A percentile compares a stretch with the other conserved stretches of the same genome.
Conservation (phyloP, 2,113 vertebrate species). For the Pituophis catenifer region DNA sequence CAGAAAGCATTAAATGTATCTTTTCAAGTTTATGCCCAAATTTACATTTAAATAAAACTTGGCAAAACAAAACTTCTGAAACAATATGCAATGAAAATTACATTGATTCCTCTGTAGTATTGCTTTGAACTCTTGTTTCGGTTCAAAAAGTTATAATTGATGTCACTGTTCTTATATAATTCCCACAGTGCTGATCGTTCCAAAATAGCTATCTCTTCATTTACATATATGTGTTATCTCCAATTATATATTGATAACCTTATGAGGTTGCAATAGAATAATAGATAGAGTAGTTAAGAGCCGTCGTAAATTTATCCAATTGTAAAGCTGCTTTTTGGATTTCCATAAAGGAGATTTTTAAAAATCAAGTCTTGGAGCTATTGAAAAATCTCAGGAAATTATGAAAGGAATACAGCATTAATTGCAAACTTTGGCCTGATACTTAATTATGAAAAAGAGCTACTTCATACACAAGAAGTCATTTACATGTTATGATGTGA, state of each 20-base stretch:
- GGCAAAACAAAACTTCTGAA: neutral
- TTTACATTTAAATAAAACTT: neutral
- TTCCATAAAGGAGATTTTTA: neutral
- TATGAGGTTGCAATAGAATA: neutral
- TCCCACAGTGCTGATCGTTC: neutral
- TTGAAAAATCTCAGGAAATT: neutral
- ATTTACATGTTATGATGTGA: neutral
- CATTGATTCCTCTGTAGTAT: neutral
- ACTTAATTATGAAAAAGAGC: neutral
- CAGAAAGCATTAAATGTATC: neutral
- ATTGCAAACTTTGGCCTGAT: neutral
- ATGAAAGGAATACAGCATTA: neutral
- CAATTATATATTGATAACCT: neutral
- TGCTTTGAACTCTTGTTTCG: neutral
- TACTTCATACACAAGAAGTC: neutral
- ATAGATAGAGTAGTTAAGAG: neutral
- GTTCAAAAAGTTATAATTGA: neutral
- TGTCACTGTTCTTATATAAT: neutral
- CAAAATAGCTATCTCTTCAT: neutral
- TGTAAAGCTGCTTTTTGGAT: neutral
- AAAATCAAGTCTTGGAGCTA: neutral
- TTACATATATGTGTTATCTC: neutral
- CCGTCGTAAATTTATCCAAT: neutral
- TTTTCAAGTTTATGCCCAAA: neutral
- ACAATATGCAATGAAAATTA: neutral